Evolutionary conservation across 2,113 vertebrate species (phyloP).

Genomic region (Motacilla alba): DNA sequence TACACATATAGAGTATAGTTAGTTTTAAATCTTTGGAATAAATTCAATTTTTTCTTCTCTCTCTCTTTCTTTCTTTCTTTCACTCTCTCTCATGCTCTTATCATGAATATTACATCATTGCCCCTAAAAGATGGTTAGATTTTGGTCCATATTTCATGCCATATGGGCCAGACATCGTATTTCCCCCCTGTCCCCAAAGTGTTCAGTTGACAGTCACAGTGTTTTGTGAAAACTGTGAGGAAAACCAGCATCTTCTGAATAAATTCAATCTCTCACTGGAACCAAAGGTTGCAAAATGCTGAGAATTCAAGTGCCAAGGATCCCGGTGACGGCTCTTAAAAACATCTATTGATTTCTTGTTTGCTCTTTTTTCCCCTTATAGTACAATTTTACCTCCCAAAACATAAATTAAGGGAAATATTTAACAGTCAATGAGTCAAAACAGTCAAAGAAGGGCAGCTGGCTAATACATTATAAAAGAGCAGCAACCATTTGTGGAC

Average conservation of each 20-base stretch:
- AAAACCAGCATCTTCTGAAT: constrained; percentile 60
- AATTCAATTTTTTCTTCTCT: constrained; percentile 69
- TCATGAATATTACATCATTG: constrained; percentile 65
- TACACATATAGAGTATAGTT: constrained; percentile 65
- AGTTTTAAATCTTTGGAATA: constrained; percentile 84
- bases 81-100: constrained; percentile 53
- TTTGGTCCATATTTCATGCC: constrained; percentile 72
- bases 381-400: constrained; percentile 74
- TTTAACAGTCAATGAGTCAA: constrained; percentile 82
- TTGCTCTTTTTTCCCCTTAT: constrained; percentile 44
- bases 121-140: constrained; percentile 67
- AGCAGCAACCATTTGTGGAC: constrained; percentile 75
- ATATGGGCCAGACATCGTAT: constrained; percentile 70
- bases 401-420: constrained; percentile 70
- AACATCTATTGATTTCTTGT: constrained; percentile 63
- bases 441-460: constrained; percentile 78
- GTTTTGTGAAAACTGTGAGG: constrained; percentile 66
- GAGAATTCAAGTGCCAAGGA: constrained; percentile 74
- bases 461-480: constrained; percentile 71
- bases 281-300: constrained; percentile 68
- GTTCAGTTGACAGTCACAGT: constrained; percentile 70
- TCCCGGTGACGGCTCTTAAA: constrained; percentile 69
- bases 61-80: constrained; percentile 28
- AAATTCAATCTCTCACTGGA: constrained; percentile 68
- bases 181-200: constrained; percentile 36